phyloP scores from a whole-genome alignment of 2,888 invertebrate species.

The Notodromas monacha region DNA sequence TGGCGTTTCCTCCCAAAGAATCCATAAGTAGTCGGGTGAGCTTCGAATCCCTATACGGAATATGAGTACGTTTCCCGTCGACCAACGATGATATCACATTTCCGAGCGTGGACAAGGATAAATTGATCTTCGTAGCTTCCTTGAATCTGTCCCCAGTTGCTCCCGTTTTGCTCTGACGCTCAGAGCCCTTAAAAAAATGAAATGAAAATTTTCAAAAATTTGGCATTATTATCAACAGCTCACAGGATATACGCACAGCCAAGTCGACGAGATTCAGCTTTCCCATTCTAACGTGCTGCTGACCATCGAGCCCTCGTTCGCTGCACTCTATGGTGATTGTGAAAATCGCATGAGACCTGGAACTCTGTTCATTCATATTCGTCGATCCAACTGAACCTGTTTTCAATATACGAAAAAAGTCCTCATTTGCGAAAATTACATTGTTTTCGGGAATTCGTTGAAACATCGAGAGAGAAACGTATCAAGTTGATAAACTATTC shows the following conservation, averaged over 20 bases:
- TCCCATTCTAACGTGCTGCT: conserved; percentile 68
- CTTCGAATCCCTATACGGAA: conserved; percentile 93
- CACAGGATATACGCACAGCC: conserved; percentile 28
- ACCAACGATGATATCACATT: conserved; percentile 94
- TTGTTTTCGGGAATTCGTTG: too few species aligned
- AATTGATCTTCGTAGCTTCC: conserved; percentile 76
- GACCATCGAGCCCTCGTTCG: conserved; percentile 40
- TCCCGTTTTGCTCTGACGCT: conserved; percentile 83
- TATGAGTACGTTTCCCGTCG: conserved; percentile 82
- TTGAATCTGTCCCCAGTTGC: conserved; percentile 66
- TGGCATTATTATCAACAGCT: not conserved
- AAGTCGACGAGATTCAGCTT: conserved; percentile 89
- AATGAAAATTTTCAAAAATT: not conserved
- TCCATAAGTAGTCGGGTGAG: conserved; percentile 75
- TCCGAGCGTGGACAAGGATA: conserved; percentile 79
- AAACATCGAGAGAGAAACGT: too few species aligned
- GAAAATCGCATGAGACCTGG: conserved; percentile 89
- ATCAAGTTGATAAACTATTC: too few species aligned
- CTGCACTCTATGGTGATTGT: conserved; percentile 89
- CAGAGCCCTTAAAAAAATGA: conserved; percentile 39
- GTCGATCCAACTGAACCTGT: conserved; percentile 41
- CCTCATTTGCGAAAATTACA: too few species aligned
- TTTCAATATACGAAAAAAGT: too few species aligned
- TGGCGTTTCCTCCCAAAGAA: conserved; percentile 81
- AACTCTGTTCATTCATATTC: conserved; percentile 87